Evolutionary conservation across 2,797 vertebrate genomes (phyloP), one percentile per base, ranked within the genome.

Genomic region (Valencia hispanica): DNA sequence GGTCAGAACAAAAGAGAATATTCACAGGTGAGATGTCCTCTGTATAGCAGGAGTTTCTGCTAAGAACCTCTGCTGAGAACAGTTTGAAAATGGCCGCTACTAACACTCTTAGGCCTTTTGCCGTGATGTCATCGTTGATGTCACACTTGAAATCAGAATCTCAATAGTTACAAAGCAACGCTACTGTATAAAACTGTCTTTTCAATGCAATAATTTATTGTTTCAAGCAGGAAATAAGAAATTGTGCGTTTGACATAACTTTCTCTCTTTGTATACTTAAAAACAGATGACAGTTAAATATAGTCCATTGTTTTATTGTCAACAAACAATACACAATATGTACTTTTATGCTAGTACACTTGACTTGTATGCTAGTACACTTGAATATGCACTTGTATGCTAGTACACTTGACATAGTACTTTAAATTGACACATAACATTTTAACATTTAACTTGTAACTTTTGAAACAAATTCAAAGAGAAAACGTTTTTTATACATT

Each of bases 161-260:
- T 57, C 11, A 30, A 15, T 17, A 5, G 11, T 57, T 51, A 51
- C 20, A 51, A 51, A 51, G 48, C n/a, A 4, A 14, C 30, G 2
- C 51, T 15, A 57, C 36, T 57, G n/a, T 55, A 55, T 55, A n/a
- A 55, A 18, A 63, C 9, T 27, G 2, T 0, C 6, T 73, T 73
- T 59, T 57, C 39, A 72, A 73, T 48, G 72, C 48, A 63, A n/a
- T 48, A 34, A 32, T 63, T 47, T 73, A 41, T 34, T 47, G 14
- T 34, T 73, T 63, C 11, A 17, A 73, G 55, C 3, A 61, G 11
- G 9, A 30, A 73, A 18, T 27, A 32, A 3, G 27, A 43, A 59
- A 59, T 30, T 3, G 5, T 55, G 34, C 39, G 5, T 43, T 1
- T 43, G 25, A 72, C 41, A 53, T 12, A 25, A 30, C 15, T 57